phyloP scores from a whole-genome alignment of 2,888 invertebrate species.

The Oxyteleia sp. region DNA sequence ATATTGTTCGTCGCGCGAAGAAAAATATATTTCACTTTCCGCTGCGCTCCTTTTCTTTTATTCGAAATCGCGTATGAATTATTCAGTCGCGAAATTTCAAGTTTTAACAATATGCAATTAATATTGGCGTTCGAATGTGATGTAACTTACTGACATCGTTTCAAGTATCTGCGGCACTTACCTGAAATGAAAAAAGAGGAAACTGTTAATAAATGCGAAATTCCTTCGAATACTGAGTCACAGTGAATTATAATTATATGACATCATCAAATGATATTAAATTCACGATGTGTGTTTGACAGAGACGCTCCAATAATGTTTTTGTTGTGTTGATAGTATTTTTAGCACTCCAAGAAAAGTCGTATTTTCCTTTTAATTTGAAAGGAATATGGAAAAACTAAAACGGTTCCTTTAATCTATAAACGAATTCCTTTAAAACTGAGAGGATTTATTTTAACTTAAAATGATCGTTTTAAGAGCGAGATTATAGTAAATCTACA shows the following conservation, averaged over 20 bases:
- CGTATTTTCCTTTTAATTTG: too few species aligned
- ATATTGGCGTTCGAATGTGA: conserved; percentile 30
- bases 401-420: too few species aligned
- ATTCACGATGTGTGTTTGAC: conserved; percentile 25
- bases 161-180: conserved; percentile 43
- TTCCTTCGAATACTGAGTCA: conserved; percentile 56
- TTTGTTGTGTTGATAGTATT: neutral
- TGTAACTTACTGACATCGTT: conserved; percentile 36
- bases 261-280: conserved; percentile 56
- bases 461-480: too few species aligned
- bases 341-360: conserved; percentile 1
- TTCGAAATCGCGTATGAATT: conserved; percentile 56
- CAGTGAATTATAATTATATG: conserved; percentile 52
- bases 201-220: conserved; percentile 55
- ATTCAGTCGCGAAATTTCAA: conserved; percentile 46
- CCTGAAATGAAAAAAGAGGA: conserved; percentile 51
- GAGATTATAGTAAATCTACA: too few species aligned
- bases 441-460: too few species aligned
- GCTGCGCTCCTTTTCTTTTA: conserved; percentile 18
- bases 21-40: conserved; percentile 21
- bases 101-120: conserved; percentile 37
- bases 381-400: too few species aligned
- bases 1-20: conserved; percentile 51
- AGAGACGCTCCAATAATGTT: conserved; percentile 30
- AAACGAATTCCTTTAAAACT: too few species aligned